These are phyloP conservation scores for Rhorus exstirpatorius DNA, from an alignment of 2,888 invertebrate genomes.

Conservation along the genomic window DNA sequence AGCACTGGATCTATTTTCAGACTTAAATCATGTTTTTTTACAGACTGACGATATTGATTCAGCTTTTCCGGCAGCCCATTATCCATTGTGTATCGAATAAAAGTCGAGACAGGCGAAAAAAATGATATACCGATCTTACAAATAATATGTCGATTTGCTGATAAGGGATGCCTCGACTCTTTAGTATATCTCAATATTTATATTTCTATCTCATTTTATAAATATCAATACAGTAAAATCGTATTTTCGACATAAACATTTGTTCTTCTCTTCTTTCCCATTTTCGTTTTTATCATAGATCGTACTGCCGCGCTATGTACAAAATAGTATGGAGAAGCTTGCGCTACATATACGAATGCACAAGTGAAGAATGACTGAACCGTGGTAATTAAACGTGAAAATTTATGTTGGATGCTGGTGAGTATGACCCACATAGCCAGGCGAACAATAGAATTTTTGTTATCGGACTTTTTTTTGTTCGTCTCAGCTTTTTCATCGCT, in stretches of 20 bases:
- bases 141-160: not conserved
- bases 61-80: too few relatives aligned
- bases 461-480: conserved; percentile 51
- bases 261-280: not conserved
- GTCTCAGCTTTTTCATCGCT: conserved; percentile 40
- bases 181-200: not conserved
- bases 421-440: conserved; percentile 62
- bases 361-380: conserved; percentile 29
- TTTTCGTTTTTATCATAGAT: not conserved
- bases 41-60: too few relatives aligned
- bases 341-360: conserved; percentile 61
- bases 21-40: too few relatives aligned
- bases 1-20: too few relatives aligned
- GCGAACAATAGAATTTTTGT: conserved; percentile 59
- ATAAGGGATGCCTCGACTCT: not conserved
- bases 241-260: not conserved
- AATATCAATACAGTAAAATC: not conserved
- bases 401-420: conserved; percentile 56
- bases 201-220: not conserved
- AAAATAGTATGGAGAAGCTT: conserved; percentile 66
- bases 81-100: too few relatives aligned
- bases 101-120: too few relatives aligned
- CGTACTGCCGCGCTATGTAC: not conserved
- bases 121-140: too few relatives aligned
- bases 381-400: conserved; percentile 65